phyloP scores from a whole-genome alignment of 2,113 vertebrate genomes.

The Pomatostomus ruficeps region DNA sequence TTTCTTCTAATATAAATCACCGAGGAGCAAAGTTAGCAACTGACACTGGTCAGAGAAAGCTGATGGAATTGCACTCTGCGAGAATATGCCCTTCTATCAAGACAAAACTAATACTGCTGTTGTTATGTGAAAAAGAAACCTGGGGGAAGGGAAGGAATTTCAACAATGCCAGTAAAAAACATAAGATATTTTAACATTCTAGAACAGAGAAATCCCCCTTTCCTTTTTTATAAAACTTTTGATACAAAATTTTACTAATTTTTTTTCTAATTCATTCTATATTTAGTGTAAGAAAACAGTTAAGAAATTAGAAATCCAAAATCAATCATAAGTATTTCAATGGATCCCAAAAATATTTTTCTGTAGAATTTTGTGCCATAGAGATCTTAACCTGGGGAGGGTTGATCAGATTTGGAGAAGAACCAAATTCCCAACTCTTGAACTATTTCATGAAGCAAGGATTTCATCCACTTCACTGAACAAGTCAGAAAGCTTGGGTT shows the following conservation, averaged over 20 bases:
- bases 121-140: slow-evolving; percentile 8
- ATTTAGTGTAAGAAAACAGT: not conserved
- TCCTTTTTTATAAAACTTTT: too few species aligned
- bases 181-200: not conserved
- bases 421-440: not conserved
- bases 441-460: not conserved
- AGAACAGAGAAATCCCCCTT: not conserved
- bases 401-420: not conserved
- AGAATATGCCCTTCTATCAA: not conserved
- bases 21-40: not conserved
- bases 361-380: not conserved
- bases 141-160: slow-evolving; percentile 7
- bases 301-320: not conserved
- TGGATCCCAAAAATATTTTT: not conserved
- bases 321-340: not conserved
- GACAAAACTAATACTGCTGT: not conserved
- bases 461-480: not conserved
- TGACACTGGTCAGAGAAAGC: not conserved
- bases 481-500: not conserved
- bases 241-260: not conserved
- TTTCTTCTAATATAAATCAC: slow-evolving; percentile 30
- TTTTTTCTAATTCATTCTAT: not conserved
- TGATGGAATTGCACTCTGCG: not conserved
- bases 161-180: not conserved
- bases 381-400: not conserved